A percentile compares a stretch with the other conserved stretches of the same genome.
Conservation (phyloP, 1,140 invertebrate genomes). For the Drosophila grimshawi region DNA sequence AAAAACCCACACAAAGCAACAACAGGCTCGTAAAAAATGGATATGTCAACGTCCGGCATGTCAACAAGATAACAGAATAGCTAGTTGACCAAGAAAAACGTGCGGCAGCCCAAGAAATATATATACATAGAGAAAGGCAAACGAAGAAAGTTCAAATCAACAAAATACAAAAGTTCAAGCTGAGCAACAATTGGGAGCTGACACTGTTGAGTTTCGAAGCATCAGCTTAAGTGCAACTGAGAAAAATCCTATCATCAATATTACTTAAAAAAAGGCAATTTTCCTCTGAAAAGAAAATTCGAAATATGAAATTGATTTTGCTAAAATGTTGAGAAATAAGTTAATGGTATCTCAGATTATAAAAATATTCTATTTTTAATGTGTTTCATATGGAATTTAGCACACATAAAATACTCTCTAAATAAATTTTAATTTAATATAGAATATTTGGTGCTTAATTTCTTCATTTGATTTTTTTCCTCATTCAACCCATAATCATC, state of each 20-base stretch:
- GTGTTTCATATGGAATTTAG: too few species aligned
- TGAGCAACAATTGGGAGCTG: constrained; percentile 58
- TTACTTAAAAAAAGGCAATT: not conserved
- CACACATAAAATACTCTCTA: too few species aligned
- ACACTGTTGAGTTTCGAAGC: not conserved
- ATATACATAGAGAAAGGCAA: constrained; percentile 28
- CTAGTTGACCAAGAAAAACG: constrained; percentile 15
- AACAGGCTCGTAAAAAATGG: constrained; percentile 74
- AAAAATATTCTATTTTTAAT: too few species aligned
- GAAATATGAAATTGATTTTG: not conserved
- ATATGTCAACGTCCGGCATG: constrained; percentile 80
- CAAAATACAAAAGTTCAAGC: constrained; percentile 62
- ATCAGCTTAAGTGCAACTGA: not conserved
- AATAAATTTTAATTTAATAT: too few species aligned
- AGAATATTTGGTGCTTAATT: too few species aligned
- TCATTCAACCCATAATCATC: not conserved
- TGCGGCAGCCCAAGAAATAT: constrained; percentile 31
- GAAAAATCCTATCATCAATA: not conserved
- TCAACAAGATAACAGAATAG: constrained; percentile 76
- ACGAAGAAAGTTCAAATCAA: constrained; percentile 71
- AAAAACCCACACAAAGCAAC: constrained; percentile 26
- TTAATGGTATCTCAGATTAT: too few species aligned
- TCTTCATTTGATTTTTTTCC: too few species aligned
- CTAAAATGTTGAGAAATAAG: not conserved
- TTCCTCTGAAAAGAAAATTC: too few species aligned